A percentile compares a stretch with the other conserved stretches of the same genome.
Evolutionary conservation across 2,888 invertebrate species (phyloP).

Genomic region (Erannis defoliaria): DNA sequence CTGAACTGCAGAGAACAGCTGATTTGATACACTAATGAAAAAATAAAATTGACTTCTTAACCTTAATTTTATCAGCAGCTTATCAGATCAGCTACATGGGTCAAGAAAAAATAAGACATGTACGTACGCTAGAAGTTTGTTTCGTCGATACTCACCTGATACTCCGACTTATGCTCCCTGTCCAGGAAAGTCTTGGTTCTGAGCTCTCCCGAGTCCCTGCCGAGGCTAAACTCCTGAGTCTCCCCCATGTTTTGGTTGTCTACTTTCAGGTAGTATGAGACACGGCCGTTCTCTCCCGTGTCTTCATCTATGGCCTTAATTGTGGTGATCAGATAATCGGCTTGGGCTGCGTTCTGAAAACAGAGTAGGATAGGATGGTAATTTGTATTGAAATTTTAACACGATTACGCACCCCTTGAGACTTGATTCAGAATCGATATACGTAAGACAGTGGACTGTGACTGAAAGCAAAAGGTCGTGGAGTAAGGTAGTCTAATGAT

Average conservation of each 20-base stretch:
- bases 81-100: too few relatives aligned
- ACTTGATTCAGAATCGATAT: too few relatives aligned
- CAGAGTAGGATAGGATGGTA: not conserved
- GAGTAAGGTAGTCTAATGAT: too few relatives aligned
- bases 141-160: slow-evolving; percentile 64
- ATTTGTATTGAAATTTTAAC: not conserved
- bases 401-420: too few relatives aligned
- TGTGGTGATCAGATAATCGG: slow-evolving; percentile 92
- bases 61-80: too few relatives aligned
- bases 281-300: slow-evolving; percentile 92
- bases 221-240: slow-evolving; percentile 93
- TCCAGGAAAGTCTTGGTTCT: slow-evolving; percentile 93
- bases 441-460: too few relatives aligned
- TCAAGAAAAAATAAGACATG: too few relatives aligned
- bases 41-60: too few relatives aligned
- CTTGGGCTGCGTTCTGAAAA: slow-evolving; percentile 89
- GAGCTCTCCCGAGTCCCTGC: slow-evolving; percentile 92
- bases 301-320: slow-evolving; percentile 94
- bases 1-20: too few relatives aligned
- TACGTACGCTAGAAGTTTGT: too few relatives aligned
- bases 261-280: slow-evolving; percentile 94
- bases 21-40: too few relatives aligned
- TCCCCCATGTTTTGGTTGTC: slow-evolving; percentile 91
- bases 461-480: too few relatives aligned
- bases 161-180: slow-evolving; percentile 87